These are phyloP conservation scores for Siniperca chuatsi DNA, from an alignment of 2,113 vertebrate species.

Conservation along the genomic window DNA sequence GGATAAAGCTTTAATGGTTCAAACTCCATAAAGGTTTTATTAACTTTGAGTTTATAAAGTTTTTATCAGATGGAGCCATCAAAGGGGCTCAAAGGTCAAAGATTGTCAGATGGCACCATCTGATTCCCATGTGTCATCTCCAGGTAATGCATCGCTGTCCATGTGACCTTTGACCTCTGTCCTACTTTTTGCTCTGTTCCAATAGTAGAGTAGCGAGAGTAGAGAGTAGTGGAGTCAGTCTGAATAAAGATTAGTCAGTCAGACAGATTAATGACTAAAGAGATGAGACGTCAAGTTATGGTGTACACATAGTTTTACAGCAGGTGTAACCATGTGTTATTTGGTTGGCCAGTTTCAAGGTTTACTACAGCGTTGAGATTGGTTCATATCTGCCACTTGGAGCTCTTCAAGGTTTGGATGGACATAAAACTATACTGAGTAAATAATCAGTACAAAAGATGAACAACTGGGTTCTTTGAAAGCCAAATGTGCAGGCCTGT, in stretches of 20 bases:
- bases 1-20: conserved; percentile 37
- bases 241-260: neutral
- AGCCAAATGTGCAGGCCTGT: neutral
- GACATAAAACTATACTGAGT: neutral
- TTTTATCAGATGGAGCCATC: conserved; percentile 19
- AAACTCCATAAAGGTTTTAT: conserved; percentile 32
- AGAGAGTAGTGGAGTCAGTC: neutral
- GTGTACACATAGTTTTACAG: neutral
- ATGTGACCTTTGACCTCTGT: neutral
- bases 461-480: neutral
- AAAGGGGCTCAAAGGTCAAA: conserved; percentile 25
- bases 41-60: conserved; percentile 25
- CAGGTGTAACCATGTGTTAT: neutral
- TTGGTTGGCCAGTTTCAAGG: neutral
- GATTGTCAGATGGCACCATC: conserved; percentile 27
- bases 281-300: neutral
- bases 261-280: neutral
- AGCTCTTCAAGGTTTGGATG: neutral
- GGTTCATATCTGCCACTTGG: neutral
- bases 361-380: neutral
- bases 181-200: conserved; percentile 2
- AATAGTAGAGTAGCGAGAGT: neutral
- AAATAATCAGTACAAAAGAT: neutral
- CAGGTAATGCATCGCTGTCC: neutral
- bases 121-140: conserved; percentile 21